Percentiles rank a stretch among this genome's conserved stretches.
phyloP scores from a whole-genome alignment of 1,140 invertebrate genomes.

The Metopolophium dirhodum region DNA sequence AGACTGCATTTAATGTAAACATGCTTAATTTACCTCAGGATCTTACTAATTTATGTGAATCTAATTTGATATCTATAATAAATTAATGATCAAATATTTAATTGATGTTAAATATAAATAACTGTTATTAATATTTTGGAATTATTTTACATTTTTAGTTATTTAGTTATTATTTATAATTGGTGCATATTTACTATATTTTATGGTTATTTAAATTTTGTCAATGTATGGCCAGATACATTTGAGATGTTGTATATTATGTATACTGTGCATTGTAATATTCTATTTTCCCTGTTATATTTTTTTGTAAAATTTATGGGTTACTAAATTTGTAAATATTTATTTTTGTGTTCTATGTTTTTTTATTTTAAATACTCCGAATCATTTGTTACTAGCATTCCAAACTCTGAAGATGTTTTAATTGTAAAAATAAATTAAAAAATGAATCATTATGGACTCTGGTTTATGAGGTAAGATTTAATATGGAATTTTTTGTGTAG shows the following conservation, averaged over 20 bases:
- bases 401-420: no score
- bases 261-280: not conserved
- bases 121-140: not conserved
- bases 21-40: not conserved
- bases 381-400: not conserved
- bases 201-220: not conserved
- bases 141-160: not conserved
- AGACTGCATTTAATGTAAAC: not conserved
- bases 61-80: not conserved
- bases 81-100: not conserved
- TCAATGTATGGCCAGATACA: not conserved
- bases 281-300: not conserved
- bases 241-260: not conserved
- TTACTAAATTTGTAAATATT: not conserved
- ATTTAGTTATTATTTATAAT: not conserved
- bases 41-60: slow-evolving; percentile 4
- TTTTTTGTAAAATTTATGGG: not conserved
- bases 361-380: not conserved
- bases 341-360: not conserved
- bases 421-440: not conserved
- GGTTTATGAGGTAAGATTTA: not conserved
- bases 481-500: not conserved
- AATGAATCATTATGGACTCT: not conserved
- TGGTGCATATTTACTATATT: not conserved
- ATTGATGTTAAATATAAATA: not conserved